phyloP scores from a whole-genome alignment of 2,797 vertebrate genomes.

The Pseudomugil gertrudae region DNA sequence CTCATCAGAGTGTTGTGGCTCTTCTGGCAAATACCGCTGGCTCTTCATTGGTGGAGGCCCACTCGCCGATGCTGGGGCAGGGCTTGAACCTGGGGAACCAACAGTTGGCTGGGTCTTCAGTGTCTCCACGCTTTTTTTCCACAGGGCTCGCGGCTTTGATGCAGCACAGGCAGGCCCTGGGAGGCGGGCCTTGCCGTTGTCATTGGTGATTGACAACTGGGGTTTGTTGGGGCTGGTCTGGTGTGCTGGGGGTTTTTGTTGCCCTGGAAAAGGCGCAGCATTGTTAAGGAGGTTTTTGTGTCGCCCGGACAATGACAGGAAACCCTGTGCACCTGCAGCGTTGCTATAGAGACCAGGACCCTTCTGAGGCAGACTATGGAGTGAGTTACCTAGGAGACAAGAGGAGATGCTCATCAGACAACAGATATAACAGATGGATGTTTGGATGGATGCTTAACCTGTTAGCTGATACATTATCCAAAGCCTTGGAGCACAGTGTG shows the following conservation, averaged over 20 bases:
- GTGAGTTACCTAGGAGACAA: conserved; percentile 81
- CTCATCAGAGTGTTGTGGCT: conserved; percentile 91
- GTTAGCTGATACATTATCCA: conserved; percentile 48
- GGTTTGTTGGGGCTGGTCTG: conserved; percentile 91
- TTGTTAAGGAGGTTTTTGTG: conserved; percentile 97
- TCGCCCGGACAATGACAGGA: conserved; percentile 85
- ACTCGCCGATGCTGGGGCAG: conserved; percentile 78
- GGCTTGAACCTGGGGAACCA: conserved; percentile 67
- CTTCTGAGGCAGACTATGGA: conserved; percentile 90
- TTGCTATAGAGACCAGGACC: conserved; percentile 92
- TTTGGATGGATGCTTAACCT: conserved; percentile 52
- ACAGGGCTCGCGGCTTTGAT: conserved; percentile 91
- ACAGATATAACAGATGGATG: conserved; percentile 57
- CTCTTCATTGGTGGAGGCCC: conserved; percentile 87
- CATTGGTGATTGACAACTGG: conserved; percentile 88
- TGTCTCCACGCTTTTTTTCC: conserved; percentile 96
- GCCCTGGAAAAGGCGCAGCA: conserved; percentile 85
- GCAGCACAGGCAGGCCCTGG: conserved; percentile 67
- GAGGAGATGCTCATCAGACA: conserved; percentile 70
- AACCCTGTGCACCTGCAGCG: conserved; percentile 88
- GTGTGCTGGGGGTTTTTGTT: conserved; percentile 78
- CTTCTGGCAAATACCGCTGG: conserved; percentile 93
- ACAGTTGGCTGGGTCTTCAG: conserved; percentile 84
- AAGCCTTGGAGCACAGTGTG: conserved; percentile 16
- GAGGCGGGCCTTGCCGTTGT: conserved; percentile 79